Evolutionary conservation across 2,888 invertebrate species (phyloP), one percentile per base, ranked within the genome.

Genomic region (Parnassius apollo): DNA sequence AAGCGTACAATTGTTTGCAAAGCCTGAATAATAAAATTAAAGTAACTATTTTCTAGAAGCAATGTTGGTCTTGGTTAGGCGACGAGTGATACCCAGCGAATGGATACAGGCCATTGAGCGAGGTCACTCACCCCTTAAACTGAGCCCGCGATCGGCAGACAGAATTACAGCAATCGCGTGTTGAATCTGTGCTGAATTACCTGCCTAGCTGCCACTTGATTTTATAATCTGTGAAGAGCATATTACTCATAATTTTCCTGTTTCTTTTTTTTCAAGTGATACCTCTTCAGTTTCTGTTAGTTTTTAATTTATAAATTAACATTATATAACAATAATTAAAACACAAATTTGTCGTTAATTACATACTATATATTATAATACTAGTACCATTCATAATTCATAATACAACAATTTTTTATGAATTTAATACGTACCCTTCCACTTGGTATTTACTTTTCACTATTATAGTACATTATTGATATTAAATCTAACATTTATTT

Each of bases 51-150:
- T 48, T 57, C 25, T 60, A 56, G 60, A 62, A 51, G 61, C 62
- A 52, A 63, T 64, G 65, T 69, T 61, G 62, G 62, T 65, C 64
- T 68, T 66, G 13, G 69, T 76, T 73, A 71, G 68, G 71, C 70
- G 73, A 72, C 69, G 65, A 67, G 62, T 66, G 68, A 68, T 68
- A 64, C 64, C 68, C 66, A 67, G 69, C 73, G 74, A 77, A 74
- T 73, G 76, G 76, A 73, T 73, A 71, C 77, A 72, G 75, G 71
- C 84, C 78, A 87, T 85, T 84, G 83, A 82, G 72, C 75, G 73
- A 69, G 90, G 88, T 84, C 89, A 73, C 73, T 88, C 78, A 88
- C 87, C 88, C 71, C 81, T 81, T 73, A 82, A 85, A 81, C 80
- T 68, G 75, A 74, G 75, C 70, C 70, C 65, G 71, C 50, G 52